Conservation (phyloP, 2,113 vertebrate genomes). For the Spea bombifrons region DNA sequence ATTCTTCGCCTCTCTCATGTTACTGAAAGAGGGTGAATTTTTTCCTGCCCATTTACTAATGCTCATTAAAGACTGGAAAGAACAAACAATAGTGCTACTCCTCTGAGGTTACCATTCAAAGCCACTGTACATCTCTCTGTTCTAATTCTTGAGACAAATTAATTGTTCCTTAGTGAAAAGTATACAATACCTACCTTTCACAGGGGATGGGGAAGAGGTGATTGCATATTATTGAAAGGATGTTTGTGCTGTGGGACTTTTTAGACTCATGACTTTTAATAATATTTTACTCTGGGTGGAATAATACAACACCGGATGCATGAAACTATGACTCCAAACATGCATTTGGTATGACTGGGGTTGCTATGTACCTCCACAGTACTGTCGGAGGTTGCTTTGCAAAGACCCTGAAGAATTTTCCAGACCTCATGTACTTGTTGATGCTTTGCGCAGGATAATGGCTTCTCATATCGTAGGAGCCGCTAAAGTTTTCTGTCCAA, state of each 20-base stretch:
- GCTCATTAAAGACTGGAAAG: slow-evolving; percentile 91
- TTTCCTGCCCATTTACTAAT: slow-evolving; percentile 95
- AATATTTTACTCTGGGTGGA: slow-evolving; percentile 76
- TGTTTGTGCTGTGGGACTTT: slow-evolving; percentile 63
- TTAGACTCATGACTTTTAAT: slow-evolving; percentile 80
- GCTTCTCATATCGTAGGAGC: no score
- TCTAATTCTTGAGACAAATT: slow-evolving; percentile 99
- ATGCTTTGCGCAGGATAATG: no score
- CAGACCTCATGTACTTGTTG: no score
- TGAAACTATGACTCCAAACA: no score
- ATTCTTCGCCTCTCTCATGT: slow-evolving; percentile 86
- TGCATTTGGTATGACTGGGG: no score
- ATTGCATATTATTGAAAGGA: slow-evolving; percentile 83
- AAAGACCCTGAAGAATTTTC: no score
- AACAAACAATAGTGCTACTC: slow-evolving; percentile 93
- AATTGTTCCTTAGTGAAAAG: slow-evolving; percentile 98
- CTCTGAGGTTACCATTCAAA: slow-evolving; percentile 94
- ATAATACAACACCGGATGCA: no score
- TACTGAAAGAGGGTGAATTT: slow-evolving; percentile 85
- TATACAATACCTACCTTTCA: slow-evolving; percentile 82
- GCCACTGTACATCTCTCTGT: slow-evolving; percentile 90
- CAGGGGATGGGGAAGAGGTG: slow-evolving; percentile 58
- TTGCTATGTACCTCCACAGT: no score
- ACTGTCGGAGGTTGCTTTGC: no score
- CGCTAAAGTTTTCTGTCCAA: no score